Base-by-base conservation (phyloP, 2,888 invertebrate species). In the Ennomos fuscantarius region DNA sequence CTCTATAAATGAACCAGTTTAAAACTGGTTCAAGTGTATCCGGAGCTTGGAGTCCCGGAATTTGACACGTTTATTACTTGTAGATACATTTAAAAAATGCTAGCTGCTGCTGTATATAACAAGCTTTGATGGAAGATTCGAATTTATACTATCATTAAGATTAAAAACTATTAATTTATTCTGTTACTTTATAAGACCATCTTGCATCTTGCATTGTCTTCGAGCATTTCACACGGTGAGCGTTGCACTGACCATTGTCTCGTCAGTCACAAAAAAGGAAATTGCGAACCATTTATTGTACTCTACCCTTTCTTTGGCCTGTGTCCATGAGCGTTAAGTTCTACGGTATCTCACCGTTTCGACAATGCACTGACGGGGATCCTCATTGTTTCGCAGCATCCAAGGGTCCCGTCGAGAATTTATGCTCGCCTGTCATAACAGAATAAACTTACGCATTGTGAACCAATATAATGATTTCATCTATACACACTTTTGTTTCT, bases 361-460 rank as follows among this genome's bases (percentile, higher is more conserved):
- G 79, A 83, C 84, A 82, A 82, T 82, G 74, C 72, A 58, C 68
- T 77, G 81, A 79, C 83, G 84, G 84, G 84, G 84, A 81, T 70
- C 76, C 70, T 76, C 79, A 87, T 91, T 90, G 90, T 90, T 82
- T 85, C 77, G 81, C 91, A 91, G 92, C 89, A 86, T 91, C 92
- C 85, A 72, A 87, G 87, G 87, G 86, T 86, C 86, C 86, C 81
- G 84, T 81, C 68, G 85, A 75, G 84, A 90, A 89, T 90, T 90
- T 90, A 89, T 88, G 86, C 88, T 83, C 81, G 85, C 87, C 87
- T 91, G 92, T 92, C 92, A 91, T 87, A 92, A 92, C 89, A 92
- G 76, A 87, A 90, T 87, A 84, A 87, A 86, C 88, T 90, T 85
- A 91, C 89, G 90, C 90, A 85, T 90, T 89, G 89, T 91, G 89